Evolutionary conservation across 2,113 vertebrate species (phyloP), one percentile per base, ranked within the genome.

Genomic region (Notiomystis cincta): DNA sequence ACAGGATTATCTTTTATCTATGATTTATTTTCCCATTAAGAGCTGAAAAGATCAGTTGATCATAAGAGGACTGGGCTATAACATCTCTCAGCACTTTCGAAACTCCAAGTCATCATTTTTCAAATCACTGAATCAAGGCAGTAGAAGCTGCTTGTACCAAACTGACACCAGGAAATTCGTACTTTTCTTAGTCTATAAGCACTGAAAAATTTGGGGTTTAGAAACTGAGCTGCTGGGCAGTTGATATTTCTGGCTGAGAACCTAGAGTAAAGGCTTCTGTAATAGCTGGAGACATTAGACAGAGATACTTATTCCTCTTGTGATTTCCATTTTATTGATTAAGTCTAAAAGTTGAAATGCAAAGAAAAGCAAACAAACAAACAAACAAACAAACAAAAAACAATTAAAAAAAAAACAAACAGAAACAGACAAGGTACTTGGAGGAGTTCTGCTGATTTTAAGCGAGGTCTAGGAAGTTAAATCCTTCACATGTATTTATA

Each of bases 1-100:
- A 97, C 93, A 89, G 97, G 92, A 97, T 98, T 97, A 98, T 98
- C 93, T 97, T 97, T 98, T 97, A 97, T 96, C 95, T 96, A 31
- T 98, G 96, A 98, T 98, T 97, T 98, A 97, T 98, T 98, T 98
- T 97, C 95, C 97, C 95, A 97, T 98, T 98, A 96, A 97, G 81
- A 95, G 75, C 89, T 71, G 75, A 96, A 96, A 97, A 95, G 85
- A 98, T 97, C 94, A 96, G 94, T 97, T 98, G 97, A 97, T 98
- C 95, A 93, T 96, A 77, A 96, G 90, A 95, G 24, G 62, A 50
- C 86, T 57, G 93, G 80, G 95, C 70, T 97, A 87, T 95, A 97
- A 95, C 87, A 96, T 91, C 54, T 16, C 96, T 97, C 95, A 93
- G 91, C 91, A 93, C 85, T 97, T 98, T 96, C 8, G 0, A 97